These are phyloP conservation scores for Ahaetulla prasina DNA, from an alignment of 2,113 vertebrate species.

Conservation along the genomic window DNA sequence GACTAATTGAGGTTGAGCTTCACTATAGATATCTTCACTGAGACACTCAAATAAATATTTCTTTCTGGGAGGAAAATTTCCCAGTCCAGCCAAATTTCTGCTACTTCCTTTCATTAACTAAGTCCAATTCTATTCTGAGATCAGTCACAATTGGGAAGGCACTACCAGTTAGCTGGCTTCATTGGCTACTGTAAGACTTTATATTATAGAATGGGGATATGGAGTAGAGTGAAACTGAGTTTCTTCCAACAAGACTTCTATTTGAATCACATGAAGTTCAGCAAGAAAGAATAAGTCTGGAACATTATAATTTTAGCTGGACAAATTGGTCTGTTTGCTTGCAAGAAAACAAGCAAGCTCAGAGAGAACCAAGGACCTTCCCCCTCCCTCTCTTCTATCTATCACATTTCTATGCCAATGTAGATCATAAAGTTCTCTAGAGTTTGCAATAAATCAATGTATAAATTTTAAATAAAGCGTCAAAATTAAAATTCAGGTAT, in stretches of 20 bases:
- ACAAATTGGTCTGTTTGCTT: background rate
- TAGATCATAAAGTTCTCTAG: background rate
- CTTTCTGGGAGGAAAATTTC: background rate
- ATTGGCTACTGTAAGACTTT: background rate
- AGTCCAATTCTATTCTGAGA: background rate
- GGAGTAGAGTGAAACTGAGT: background rate
- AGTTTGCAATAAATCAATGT: background rate
- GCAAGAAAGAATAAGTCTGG: background rate
- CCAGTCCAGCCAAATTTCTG: background rate
- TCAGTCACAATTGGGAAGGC: background rate
- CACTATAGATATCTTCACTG: background rate
- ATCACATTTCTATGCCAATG: background rate
- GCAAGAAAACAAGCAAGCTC: no score
- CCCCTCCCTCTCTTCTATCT: background rate
- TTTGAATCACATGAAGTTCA: background rate
- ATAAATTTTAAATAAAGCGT: background rate
- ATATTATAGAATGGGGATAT: background rate
- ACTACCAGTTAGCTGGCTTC: background rate
- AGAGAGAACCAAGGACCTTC: no score
- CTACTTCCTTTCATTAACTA: background rate
- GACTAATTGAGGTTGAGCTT: background rate
- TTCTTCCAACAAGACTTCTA: background rate
- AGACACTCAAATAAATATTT: background rate
- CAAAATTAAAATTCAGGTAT: background rate
- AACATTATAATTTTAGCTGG: background rate